Evolutionary conservation across 2,113 vertebrate species (phyloP), one percentile per base, ranked within the genome.

Genomic region (Dendrocopos noguchii): DNA sequence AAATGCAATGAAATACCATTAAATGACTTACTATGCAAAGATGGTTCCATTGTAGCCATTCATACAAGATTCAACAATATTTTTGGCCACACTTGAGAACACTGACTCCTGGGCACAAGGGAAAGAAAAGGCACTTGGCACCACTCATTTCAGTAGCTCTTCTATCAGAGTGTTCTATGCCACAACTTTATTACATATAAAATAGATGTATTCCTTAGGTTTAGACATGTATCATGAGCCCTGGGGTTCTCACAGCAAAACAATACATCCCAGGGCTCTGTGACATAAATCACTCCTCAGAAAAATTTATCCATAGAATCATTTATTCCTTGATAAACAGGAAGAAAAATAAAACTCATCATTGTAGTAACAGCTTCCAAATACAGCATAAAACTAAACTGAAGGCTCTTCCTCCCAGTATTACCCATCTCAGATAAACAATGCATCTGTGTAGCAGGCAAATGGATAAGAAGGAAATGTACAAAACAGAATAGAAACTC

Each of bases 11-110:
- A 86, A 91, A 89, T 39, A 10, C 52, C 19, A 15, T 2, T 6
- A 76, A 98, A 66, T 52, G 5, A 80, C 99, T 98, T 98, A 99
- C 99, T 99, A 99, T 39, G 99, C 99, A 98, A 99, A 99, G 96
- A 99, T 99, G 77, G 99, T 99, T 34, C 99, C 99, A 39, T 99
- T 99, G 93, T 99, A 99, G 80, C 99, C 99, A 63, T 98, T 99
- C 97, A 99, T 98, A 80, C 98, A 99, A 14, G 99, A 99, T 91
- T 99, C 99, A 93, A 99, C 98, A 65, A 99, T 99, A 94, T 97
- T 98, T 97, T 98, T 99, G 82, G 98, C 99, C 94, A 99, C 99
- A 36, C 95, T 97, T 83, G 98, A 98, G 95, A 99, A 99, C 6
- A 99, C 98, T 9, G 98, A 98, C 67, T 99, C 99, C 99, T 99